Percentiles rank a stretch among this genome's conserved stretches.
phyloP scores from a whole-genome alignment of 2,113 vertebrate species.

The Pseudonaja textilis region DNA sequence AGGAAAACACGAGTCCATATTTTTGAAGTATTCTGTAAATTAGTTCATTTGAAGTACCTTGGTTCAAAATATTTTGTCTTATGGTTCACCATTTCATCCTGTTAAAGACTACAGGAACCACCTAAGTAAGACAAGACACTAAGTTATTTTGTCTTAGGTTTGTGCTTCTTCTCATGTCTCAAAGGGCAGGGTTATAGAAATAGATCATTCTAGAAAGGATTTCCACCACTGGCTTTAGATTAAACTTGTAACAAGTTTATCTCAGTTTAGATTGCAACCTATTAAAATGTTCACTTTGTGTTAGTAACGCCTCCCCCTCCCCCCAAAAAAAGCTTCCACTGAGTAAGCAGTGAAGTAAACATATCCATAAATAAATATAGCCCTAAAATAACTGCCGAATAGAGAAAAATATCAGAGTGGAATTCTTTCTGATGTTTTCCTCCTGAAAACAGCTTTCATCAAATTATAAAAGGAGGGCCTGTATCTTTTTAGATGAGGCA shows the following conservation, averaged over 20 bases:
- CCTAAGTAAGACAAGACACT: neutral
- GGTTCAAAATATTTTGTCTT: neutral
- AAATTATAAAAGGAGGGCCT: neutral
- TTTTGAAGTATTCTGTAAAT: neutral
- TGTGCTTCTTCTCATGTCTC: neutral
- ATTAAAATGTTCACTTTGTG: neutral
- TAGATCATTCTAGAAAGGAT: neutral
- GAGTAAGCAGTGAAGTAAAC: neutral
- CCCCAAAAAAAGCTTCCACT: neutral
- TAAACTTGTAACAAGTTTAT: neutral
- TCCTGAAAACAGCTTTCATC: neutral
- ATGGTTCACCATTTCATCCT: neutral
- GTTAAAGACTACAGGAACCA: slow-evolving; percentile 13
- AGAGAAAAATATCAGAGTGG: neutral
- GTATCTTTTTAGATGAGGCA: neutral
- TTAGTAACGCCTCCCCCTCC: neutral
- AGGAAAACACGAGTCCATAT: neutral
- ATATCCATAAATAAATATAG: neutral
- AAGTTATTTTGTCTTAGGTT: neutral
- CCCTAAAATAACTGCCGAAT: neutral
- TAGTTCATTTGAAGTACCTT: neutral
- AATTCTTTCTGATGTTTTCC: neutral
- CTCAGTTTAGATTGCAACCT: neutral
- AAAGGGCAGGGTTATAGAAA: neutral
- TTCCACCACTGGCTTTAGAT: neutral